Percentiles rank a stretch among this genome's conserved stretches.
phyloP scores from a whole-genome alignment of 2,113 vertebrate genomes.

The Zeus faber region DNA sequence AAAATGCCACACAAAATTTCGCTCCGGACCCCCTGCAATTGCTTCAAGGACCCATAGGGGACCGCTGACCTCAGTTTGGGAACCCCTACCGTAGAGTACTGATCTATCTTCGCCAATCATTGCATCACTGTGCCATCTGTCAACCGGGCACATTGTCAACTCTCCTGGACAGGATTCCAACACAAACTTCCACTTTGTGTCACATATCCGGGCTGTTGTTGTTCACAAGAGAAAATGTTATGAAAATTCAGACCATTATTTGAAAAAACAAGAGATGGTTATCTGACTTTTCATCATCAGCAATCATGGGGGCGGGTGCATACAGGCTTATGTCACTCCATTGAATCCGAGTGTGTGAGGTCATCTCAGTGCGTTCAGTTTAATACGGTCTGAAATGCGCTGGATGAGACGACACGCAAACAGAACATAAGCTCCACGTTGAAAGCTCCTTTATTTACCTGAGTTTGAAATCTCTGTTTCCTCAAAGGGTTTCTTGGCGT shows the following conservation, averaged over 20 bases:
- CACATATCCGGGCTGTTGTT: constrained; percentile 16
- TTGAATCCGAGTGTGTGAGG: neutral
- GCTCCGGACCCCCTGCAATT: too few relatives aligned
- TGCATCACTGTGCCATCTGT: neutral
- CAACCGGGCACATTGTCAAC: neutral
- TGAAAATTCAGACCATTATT: constrained; percentile 37
- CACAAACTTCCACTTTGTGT: constrained; percentile 12
- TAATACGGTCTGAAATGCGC: neutral
- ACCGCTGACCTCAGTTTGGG: too few relatives aligned
- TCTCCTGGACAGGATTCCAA: neutral
- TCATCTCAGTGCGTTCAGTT: constrained; percentile 11
- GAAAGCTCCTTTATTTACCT: constrained; percentile 1
- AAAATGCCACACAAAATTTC: too few relatives aligned
- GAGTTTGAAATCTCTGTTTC: constrained; percentile 42
- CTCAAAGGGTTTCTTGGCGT: constrained; percentile 28
- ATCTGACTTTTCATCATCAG: constrained; percentile 38
- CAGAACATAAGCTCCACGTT: too few relatives aligned
- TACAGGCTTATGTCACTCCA: constrained; percentile 29
- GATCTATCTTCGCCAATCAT: too few relatives aligned
- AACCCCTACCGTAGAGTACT: too few relatives aligned
- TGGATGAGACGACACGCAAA: too few relatives aligned
- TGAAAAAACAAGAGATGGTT: constrained; percentile 30
- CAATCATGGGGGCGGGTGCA: constrained; percentile 5
- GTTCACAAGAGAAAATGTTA: constrained; percentile 35
- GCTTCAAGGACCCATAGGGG: too few relatives aligned